These are phyloP conservation scores for Glyptemys insculpta DNA, from an alignment of 2,797 vertebrate species.

Conservation along the genomic window DNA sequence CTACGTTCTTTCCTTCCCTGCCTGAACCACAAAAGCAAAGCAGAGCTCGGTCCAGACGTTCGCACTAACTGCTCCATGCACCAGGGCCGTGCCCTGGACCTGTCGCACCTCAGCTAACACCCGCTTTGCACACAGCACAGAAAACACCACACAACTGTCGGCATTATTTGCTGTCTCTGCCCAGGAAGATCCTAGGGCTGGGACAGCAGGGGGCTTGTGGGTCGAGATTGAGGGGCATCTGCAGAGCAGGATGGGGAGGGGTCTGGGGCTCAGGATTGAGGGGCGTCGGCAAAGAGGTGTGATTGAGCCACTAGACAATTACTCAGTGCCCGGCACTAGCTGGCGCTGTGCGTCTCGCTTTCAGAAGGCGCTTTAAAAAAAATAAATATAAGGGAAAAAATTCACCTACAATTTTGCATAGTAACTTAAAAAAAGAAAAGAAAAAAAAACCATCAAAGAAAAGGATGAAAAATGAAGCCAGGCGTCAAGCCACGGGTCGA, in stretches of 20 bases:
- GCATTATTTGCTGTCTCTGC: neutral
- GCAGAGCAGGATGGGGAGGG: too few relatives aligned
- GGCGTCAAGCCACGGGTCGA: neutral
- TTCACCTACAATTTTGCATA: neutral
- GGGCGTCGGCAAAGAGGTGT: neutral
- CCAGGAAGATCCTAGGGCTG: neutral
- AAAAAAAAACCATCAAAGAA: neutral
- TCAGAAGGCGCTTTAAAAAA: conserved; percentile 13
- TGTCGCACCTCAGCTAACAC: too few relatives aligned
- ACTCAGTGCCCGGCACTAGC: neutral
- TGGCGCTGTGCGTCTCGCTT: neutral
- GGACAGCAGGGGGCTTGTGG: neutral
- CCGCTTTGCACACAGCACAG: neutral
- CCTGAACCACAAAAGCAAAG: too few relatives aligned
- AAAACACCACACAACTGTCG: neutral
- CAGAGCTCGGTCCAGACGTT: too few relatives aligned
- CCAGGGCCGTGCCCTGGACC: too few relatives aligned
- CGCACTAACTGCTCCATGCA: too few relatives aligned
- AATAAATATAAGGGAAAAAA: neutral
- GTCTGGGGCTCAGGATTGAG: neutral
- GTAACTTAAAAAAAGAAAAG: neutral
- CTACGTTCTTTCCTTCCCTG: too few relatives aligned
- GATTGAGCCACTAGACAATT: neutral
- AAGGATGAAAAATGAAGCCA: conserved; percentile 26
- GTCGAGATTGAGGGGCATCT: too few relatives aligned